Evolutionary conservation across 2,113 vertebrate species (phyloP).

Genomic region (Motacilla tschutschensis): DNA sequence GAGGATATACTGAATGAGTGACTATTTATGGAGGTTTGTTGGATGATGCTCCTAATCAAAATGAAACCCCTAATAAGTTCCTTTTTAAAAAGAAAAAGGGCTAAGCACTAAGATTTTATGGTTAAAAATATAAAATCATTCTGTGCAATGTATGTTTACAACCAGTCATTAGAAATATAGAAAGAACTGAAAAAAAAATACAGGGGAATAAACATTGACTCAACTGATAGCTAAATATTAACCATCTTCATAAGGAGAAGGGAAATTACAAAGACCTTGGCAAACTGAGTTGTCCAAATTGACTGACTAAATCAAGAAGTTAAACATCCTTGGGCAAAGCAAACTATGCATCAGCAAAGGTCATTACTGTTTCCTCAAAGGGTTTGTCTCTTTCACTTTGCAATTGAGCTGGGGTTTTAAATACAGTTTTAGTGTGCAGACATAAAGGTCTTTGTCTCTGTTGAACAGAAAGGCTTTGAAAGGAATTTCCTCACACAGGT

Average conservation of each 20-base stretch:
- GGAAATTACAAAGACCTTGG: neutral
- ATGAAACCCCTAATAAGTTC: neutral
- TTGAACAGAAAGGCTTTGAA: neutral
- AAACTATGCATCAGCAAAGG: slow-evolving; percentile 49
- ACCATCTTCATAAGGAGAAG: neutral
- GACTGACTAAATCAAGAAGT: slow-evolving; percentile 40
- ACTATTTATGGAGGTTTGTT: neutral
- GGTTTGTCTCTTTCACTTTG: slow-evolving; percentile 15
- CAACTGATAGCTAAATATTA: neutral
- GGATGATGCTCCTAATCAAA: neutral
- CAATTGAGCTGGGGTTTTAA: neutral
- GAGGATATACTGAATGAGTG: neutral
- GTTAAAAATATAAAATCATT: neutral
- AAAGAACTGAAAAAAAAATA: slow-evolving; percentile 11
- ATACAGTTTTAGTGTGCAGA: neutral
- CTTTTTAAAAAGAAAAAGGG: neutral
- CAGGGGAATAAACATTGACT: neutral
- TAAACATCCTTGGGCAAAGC: slow-evolving; percentile 51
- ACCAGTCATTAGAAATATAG: neutral
- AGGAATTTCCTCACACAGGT: neutral
- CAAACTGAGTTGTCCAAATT: neutral
- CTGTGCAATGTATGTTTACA: neutral
- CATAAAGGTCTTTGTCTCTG: neutral
- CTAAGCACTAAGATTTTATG: neutral
- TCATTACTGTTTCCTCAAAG: slow-evolving; percentile 22